Conservation (phyloP, 2,113 vertebrate genomes). For the Crotophaga sulcirostris region DNA sequence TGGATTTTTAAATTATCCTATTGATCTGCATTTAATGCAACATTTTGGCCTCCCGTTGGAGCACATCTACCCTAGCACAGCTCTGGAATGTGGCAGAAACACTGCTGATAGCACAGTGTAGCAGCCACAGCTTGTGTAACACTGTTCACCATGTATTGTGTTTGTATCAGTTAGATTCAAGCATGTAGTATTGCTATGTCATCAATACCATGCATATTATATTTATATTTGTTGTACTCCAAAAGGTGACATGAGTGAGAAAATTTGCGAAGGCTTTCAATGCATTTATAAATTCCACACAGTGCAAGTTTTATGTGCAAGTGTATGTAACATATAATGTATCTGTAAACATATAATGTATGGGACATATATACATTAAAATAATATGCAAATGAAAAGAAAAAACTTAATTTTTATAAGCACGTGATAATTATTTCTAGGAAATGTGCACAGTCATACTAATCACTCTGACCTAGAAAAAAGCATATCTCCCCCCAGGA, state of each 20-base stretch:
- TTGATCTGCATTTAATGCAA: background rate
- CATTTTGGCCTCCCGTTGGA: background rate
- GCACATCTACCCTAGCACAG: background rate
- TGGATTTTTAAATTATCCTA: background rate
- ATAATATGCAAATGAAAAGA: background rate
- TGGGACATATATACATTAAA: background rate
- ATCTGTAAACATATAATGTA: background rate
- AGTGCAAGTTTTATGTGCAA: background rate
- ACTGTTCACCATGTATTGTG: background rate
- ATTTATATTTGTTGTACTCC: background rate
- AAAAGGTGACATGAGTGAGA: background rate
- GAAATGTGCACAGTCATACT: background rate
- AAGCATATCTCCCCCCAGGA: background rate
- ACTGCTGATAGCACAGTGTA: accelerated
- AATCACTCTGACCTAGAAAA: background rate
- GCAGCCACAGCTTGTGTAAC: background rate
- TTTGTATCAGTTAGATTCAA: background rate
- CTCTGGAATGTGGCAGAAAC: background rate
- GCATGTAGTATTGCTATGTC: background rate
- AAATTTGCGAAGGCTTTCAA: background rate
- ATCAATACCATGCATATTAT: background rate
- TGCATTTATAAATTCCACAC: background rate
- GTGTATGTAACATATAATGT: too few species aligned
- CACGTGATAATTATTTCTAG: background rate
- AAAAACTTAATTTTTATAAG: background rate